Conservation (phyloP, 2,888 invertebrate genomes). For the Eristalinus aeneus region DNA sequence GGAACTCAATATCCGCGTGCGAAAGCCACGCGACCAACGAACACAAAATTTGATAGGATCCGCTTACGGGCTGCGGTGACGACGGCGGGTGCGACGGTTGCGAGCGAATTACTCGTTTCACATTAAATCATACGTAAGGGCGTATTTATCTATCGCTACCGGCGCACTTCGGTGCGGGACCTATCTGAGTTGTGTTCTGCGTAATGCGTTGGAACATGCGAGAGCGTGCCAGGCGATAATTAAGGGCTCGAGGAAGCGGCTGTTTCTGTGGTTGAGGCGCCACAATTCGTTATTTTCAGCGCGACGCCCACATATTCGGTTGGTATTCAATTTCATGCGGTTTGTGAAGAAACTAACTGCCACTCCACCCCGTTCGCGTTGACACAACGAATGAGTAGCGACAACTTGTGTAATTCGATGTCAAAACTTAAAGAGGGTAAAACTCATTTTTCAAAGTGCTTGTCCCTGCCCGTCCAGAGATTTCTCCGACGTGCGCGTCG, state of each 20-base stretch:
- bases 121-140: neutral
- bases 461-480: conserved; percentile 24
- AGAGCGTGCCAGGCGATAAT: conserved; percentile 56
- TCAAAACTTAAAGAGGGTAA: conserved; percentile 42
- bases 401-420: conserved; percentile 45
- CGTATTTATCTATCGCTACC: neutral
- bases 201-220: conserved; percentile 38
- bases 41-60: conserved; percentile 11
- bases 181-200: conserved; percentile 30
- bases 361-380: neutral
- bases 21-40: neutral
- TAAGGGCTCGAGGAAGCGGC: conserved; percentile 26
- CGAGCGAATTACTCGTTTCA: conserved; percentile 23
- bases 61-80: neutral
- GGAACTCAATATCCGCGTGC: neutral
- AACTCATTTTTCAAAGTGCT: conserved; percentile 13
- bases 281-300: conserved; percentile 7
- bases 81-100: neutral
- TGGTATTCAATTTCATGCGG: neutral
- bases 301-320: conserved; percentile 8
- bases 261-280: conserved; percentile 24
- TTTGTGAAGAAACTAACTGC: neutral
- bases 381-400: conserved; percentile 18
- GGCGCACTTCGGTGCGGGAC: neutral
- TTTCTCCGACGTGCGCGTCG: conserved; percentile 4